Conservation (phyloP, 2,797 vertebrate species). For the Chrysolophus pictus region DNA sequence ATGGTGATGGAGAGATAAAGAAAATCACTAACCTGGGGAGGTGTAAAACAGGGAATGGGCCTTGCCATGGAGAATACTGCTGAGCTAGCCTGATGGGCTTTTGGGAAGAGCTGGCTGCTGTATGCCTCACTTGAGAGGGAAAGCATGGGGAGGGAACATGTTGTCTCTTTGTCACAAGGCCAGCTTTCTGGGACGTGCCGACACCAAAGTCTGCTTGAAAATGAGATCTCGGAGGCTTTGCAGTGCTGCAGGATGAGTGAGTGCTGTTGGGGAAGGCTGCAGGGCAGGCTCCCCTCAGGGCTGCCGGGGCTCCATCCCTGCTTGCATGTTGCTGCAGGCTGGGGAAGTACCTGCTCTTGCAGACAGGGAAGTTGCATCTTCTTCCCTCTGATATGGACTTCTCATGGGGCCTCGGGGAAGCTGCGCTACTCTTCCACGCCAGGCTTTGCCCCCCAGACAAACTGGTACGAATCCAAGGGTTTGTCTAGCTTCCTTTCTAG, state of each 20-base stretch:
- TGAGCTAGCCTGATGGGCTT: neutral
- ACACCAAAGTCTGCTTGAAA: neutral
- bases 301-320: neutral
- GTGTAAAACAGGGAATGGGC: neutral
- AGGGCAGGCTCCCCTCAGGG: neutral
- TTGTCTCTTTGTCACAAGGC: neutral
- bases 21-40: slow-evolving; percentile 54
- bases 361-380: slow-evolving; percentile 40
- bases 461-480: slow-evolving; percentile 17
- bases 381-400: slow-evolving; percentile 24
- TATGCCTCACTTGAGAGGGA: fast-evolving
- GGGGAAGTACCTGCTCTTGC: slow-evolving; percentile 44
- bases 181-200: neutral
- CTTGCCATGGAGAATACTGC: fast-evolving
- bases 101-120: neutral
- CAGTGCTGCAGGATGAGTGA: neutral
- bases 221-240: neutral
- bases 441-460: neutral
- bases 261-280: neutral
- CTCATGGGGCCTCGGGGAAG: neutral
- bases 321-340: neutral
- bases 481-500: slow-evolving; percentile 62
- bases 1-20: slow-evolving; percentile 51
- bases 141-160: fast-evolving
- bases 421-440: neutral